These are phyloP conservation scores for Epinephelus malabaricus DNA, from an alignment of 2,797 vertebrate species.

Conservation along the genomic window DNA sequence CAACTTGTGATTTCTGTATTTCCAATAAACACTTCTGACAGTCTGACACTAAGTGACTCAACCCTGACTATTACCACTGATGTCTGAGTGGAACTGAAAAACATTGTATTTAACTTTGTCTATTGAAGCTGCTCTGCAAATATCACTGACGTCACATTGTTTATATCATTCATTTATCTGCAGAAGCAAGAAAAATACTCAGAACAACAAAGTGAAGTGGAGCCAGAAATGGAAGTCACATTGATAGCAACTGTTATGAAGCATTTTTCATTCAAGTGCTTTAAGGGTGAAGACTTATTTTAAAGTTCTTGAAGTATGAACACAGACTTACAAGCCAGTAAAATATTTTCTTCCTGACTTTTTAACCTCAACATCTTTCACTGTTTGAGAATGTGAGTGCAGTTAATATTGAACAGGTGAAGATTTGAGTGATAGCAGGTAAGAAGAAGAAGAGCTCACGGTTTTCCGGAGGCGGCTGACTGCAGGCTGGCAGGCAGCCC, in stretches of 20 bases:
- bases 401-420: slow-evolving; percentile 36
- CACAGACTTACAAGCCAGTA: not conserved
- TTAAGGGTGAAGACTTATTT: not conserved
- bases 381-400: slow-evolving; percentile 5
- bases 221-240: not conserved
- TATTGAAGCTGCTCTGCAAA: slow-evolving; percentile 18
- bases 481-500: slow-evolving; percentile 89
- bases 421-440: slow-evolving; percentile 10
- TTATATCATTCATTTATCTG: not conserved
- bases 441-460: slow-evolving; percentile 78
- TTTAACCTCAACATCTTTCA: not conserved
- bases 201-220: not conserved
- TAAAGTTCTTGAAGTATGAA: not conserved
- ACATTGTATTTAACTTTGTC: not conserved
- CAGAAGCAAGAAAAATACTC: not conserved
- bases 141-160: not conserved
- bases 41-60: slow-evolving; percentile 5
- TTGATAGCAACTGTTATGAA: not conserved
- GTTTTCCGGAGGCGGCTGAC: slow-evolving; percentile 84
- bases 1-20: slow-evolving; percentile 7
- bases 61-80: slow-evolving; percentile 13
- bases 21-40: not conserved
- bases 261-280: not conserved
- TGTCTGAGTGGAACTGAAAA: slow-evolving; percentile 1
- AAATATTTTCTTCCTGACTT: not conserved